Evolutionary conservation across 2,797 vertebrate species (phyloP).

Genomic region (Silurus lanzhouensis): DNA sequence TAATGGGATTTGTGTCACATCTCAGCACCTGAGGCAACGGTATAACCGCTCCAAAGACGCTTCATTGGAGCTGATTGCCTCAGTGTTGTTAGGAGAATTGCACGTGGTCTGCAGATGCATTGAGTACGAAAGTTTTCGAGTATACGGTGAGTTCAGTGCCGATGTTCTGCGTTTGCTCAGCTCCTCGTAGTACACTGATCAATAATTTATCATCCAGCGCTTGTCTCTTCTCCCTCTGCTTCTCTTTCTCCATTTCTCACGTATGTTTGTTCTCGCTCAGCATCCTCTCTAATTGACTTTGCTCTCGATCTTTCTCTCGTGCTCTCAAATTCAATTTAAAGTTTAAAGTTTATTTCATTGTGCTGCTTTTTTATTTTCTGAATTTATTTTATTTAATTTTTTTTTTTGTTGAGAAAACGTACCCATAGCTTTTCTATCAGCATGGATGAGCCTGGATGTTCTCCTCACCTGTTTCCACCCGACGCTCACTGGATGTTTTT

Average conservation of each 20-base stretch:
- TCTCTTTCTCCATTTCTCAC: slow-evolving; percentile 6
- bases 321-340: not conserved
- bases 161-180: slow-evolving; percentile 10
- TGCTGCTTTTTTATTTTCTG: not conserved
- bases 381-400: too few relatives aligned
- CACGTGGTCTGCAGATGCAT: not conserved
- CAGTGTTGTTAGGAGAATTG: not conserved
- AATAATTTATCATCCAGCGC: slow-evolving; percentile 33
- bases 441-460: too few relatives aligned
- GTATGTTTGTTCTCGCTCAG: not conserved
- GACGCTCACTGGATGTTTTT: too few relatives aligned
- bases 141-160: slow-evolving; percentile 6
- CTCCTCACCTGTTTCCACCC: too few relatives aligned
- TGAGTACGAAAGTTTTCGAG: not conserved
- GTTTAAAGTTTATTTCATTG: not conserved
- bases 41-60: not conserved
- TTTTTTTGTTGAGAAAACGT: too few relatives aligned
- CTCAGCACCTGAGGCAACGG: too few relatives aligned
- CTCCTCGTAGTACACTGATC: slow-evolving; percentile 16
- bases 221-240: not conserved
- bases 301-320: not conserved
- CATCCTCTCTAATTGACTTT: slow-evolving; percentile 9
- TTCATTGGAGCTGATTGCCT: slow-evolving; percentile 7
- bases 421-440: too few relatives aligned
- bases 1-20: not conserved